These are phyloP conservation scores for Eubucco bourcierii DNA, from an alignment of 2,113 vertebrate genomes.

Conservation along the genomic window DNA sequence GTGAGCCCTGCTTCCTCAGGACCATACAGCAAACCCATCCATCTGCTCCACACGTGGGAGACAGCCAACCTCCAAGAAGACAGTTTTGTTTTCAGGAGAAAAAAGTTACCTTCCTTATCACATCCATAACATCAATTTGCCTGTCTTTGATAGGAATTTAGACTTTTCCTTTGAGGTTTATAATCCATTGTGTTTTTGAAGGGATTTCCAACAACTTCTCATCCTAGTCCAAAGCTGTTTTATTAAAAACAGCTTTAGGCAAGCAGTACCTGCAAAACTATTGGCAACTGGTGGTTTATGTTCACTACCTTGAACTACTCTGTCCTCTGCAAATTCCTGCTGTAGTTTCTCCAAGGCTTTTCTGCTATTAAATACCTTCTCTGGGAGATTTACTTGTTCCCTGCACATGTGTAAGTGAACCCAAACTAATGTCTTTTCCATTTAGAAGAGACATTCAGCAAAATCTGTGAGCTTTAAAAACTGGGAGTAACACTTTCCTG, in stretches of 20 bases:
- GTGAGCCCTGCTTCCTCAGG: background rate
- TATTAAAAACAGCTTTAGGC: slow-evolving; percentile 23
- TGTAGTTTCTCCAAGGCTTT: background rate
- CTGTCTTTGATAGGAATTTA: background rate
- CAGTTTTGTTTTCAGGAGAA: background rate
- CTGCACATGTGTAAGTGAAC: background rate
- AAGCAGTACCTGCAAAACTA: background rate
- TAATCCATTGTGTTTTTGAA: background rate
- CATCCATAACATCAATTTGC: background rate
- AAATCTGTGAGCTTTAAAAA: background rate
- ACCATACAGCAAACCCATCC: background rate
- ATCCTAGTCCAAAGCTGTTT: background rate
- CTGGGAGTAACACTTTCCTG: background rate
- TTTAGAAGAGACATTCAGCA: background rate
- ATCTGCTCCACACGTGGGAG: background rate
- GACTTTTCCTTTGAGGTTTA: slow-evolving; percentile 12
- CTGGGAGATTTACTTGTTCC: background rate
- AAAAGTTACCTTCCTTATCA: background rate
- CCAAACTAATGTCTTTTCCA: background rate
- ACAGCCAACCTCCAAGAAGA: background rate
- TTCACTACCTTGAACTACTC: slow-evolving; percentile 21
- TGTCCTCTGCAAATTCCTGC: background rate
- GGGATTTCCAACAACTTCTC: slow-evolving; percentile 16
- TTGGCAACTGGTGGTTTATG: slow-evolving; percentile 3
- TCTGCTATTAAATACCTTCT: slow-evolving; percentile 1